Base-by-base conservation (phyloP, 1,140 invertebrate species). In the Helicorthomorpha holstii region DNA sequence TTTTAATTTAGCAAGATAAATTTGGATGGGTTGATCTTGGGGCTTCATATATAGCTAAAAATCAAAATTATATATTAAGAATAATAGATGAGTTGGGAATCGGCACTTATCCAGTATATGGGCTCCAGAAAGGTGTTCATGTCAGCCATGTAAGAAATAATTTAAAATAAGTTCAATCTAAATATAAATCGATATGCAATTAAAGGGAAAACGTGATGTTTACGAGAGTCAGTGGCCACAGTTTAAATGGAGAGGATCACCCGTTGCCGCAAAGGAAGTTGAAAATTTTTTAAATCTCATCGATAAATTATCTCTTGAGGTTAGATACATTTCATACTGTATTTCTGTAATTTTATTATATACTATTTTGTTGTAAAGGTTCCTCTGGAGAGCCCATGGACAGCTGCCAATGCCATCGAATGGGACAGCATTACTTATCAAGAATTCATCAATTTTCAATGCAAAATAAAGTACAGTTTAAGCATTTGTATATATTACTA, bases 351-450 rank as follows among this genome's bases (percentile, higher is more conserved):
- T 22, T 22, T 7, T 46, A 21, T 22, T 46, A 7, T 46, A 46
- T 7, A 46, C 12, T 19, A 7, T 46, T 25, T 25, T 10, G 21
- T 46, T 46, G 12, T 46, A 10, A 49, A 67, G 64, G 63, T 70
- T 44, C 66, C 67, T 7, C 19, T 58, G 2, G 59, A 65, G n/a
- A 64, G 59, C 2, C 68, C 68, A n/a, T 70, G 68, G 68, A 59
- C 60, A 24, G 64, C 66, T 1, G 61, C 66, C 1, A 56, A 66
- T 42, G 67, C 68, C 7, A 54, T 62, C 38, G 61, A 66, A 55
- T 69, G 67, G 67, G 68, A 70, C 48, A 58, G 49, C 1, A 67
- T 68, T 63, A 69, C 66, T 4, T 59, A 62, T 29, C 56, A 64
- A 52, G 57, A 67, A 43, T 69, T 67, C 50, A 48, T 63, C n/a